These are phyloP conservation scores for Numenius arquata DNA, from an alignment of 2,113 vertebrate genomes.

Conservation along the genomic window DNA sequence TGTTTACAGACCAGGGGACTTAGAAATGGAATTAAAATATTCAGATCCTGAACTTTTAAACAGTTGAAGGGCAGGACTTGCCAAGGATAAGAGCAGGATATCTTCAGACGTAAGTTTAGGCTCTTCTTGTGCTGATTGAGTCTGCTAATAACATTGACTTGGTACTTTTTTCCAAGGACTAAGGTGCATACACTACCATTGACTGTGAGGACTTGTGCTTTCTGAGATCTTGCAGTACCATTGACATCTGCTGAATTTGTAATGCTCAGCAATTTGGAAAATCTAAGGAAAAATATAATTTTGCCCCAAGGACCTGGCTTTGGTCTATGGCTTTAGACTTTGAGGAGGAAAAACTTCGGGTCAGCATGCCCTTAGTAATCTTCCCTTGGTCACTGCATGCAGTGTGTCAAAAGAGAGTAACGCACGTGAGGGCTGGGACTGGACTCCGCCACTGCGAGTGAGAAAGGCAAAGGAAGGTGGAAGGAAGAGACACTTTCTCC, in stretches of 20 bases:
- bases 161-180: background rate
- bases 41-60: background rate
- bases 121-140: background rate
- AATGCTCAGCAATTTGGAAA: background rate
- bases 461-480: background rate
- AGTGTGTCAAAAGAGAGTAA: background rate
- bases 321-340: background rate
- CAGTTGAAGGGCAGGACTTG: background rate
- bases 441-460: background rate
- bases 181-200: background rate
- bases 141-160: background rate
- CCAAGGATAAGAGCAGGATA: background rate
- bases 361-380: background rate
- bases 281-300: background rate
- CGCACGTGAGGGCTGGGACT: rapidly evolving
- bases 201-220: background rate
- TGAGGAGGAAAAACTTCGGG: background rate
- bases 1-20: background rate
- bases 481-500: background rate
- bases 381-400: background rate
- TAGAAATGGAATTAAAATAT: background rate
- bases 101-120: background rate
- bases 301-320: background rate
- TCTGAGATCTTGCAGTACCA: background rate
- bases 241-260: background rate